Evolutionary conservation across 2,113 vertebrate species (phyloP), one percentile per base, ranked within the genome.

Genomic region (Excalfactoria chinensis): DNA sequence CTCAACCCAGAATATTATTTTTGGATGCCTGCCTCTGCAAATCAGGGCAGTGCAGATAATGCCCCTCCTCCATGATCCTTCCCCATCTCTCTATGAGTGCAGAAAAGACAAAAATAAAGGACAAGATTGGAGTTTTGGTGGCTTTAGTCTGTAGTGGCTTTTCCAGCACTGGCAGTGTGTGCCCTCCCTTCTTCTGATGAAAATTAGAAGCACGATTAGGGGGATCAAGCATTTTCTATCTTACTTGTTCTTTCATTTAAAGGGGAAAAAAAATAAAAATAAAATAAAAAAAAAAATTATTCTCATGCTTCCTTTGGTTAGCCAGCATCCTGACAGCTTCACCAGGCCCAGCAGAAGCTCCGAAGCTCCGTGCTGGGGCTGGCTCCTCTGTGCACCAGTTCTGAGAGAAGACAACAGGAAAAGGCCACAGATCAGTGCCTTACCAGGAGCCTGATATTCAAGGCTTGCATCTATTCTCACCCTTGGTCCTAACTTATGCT

Each of bases 1-100:
- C 97, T 97, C 68, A 1, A 92, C 89, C 55, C 87, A 95, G 95
- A 94, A 48, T 96, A 93, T 95, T 94, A 37, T 93, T 89, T 91
- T 95, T 96, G 93, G 96, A 95, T 79, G 34, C 55, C 81, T 94
- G 95, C 95, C 89, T 93, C 37, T 78, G 53, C 66, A 93, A 95
- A 84, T 96, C 87, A 79, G 71, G 89, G 49, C 51, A 82, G 88
- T 78, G 44, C 58, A 79, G 75, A 84, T 48, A 88, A 92, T 41
- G 78, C 72, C 70, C 74, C 77, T 89, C 77, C 86, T 77, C 59
- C 26, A 48, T 5, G 6, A 88, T 71, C 82, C 79, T 88, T 58
- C 53, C 85, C 64, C 93, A 60, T 23, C 51, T 46, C 66, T 89
- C 59, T 69, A 1, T 25, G 78, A 84, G 40, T 34, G 59, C 68